Evolutionary conservation across 2,888 invertebrate species (phyloP), one percentile per base, ranked within the genome.

Genomic region (Drosophila pegasa): DNA sequence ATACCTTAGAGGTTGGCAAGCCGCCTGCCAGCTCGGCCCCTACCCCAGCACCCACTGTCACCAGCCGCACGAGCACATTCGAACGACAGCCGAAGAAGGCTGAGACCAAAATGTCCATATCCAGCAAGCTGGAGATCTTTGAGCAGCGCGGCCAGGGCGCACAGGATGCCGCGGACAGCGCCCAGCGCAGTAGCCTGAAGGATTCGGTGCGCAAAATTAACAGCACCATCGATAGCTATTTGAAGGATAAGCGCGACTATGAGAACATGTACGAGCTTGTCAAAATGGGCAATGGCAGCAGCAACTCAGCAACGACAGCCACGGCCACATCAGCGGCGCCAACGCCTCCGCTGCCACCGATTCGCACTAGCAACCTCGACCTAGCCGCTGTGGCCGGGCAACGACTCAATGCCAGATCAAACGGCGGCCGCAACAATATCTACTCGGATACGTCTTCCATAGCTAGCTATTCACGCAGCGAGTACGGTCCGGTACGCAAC

Each of bases 151-250:
- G 69, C 7, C 66, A 85, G 35, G 80, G 78, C 2, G 38, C 72
- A 6, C 62, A 63, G 27, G 74, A 74, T 45, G 50, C 27, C 61
- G 57, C 78, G 8, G 81, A 87, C 31, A 75, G 68, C 8, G 43
- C 71, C 2, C 85, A 91, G 38, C 85, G 92, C 14, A 90, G 90
- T 55, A 92, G 92, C 59, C 78, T 92, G 0, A 92, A 92, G 77
- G 91, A 91, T 61, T 92, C 92, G 14, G 92, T 92, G 57, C 92
- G 92, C 56, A 92, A 92, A 72, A 92, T 92, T 51, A 92, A 91
- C 70, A 91, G 87, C 71, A 92, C 92, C 52, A 92, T 92, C 59
- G 92, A 92, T 29, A 92, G 90, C 70, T 92, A 92, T 67, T 81
- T 92, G 41, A 92, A 92, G 78, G 92, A 92, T 57, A 92, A 92